Base-by-base conservation (phyloP, 2,113 vertebrate genomes). In the Macrotis lagotis region DNA sequence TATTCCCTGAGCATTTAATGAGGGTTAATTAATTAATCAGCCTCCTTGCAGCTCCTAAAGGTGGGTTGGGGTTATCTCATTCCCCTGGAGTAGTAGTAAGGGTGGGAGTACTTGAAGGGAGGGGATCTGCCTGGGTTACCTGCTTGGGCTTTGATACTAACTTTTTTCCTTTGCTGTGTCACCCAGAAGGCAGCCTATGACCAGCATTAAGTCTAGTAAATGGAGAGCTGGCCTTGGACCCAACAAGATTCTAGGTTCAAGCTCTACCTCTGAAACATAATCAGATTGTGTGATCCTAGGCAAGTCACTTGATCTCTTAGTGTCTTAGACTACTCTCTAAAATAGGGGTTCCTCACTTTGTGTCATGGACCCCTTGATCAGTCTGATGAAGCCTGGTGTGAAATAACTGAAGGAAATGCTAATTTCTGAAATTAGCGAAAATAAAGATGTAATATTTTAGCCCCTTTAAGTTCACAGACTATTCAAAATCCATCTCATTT, bases 1-100 rank as follows among this genome's bases (percentile, higher is more conserved):
- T 96, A 91, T 89, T 90, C 92, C 91, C 94, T 95, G 94, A 94
- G 96, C 95, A 90, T 95, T 96, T 96, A 97, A 97, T 25, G 31
- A 96, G 96, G 88, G 93, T 95, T 97, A 98, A 96, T 97, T 97
- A 97, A 97, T 96, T 96, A 96, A 96, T 94, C 92, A 51, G 88
- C 93, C 91, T 94, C 88, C 90, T 50, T 49, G 90, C 44, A 94
- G 94, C 47, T 59, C 74, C 90, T 94, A 91, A 50, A 93, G 50
- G n/a, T 90, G 48, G 52, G 51, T 47, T 92, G 53, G 90, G 59
- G 95, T 92, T 90, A 88, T 53, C 47, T 31, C 9, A 37, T 48
- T 83, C 93, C 59, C 83, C 94, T 47, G 47, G 53, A 92, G 88
- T n/a, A 4, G 11, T 50, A 88, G 31, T 12, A 25, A 88, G 31